A percentile compares a stretch with the other conserved stretches of the same genome.
phyloP scores from a whole-genome alignment of 2,797 vertebrate species.

The Phrynocephalus vlangalii region DNA sequence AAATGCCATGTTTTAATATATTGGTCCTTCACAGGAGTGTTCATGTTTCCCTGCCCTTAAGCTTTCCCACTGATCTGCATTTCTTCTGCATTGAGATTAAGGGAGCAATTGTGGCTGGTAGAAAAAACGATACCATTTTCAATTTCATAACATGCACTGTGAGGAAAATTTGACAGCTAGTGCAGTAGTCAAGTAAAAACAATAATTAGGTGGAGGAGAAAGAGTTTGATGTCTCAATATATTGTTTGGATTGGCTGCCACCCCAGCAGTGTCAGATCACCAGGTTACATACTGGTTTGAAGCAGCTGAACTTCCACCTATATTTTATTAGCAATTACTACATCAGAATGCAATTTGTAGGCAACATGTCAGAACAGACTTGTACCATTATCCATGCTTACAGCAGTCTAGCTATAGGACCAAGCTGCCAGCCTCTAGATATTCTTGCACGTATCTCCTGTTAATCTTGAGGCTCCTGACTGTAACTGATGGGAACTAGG shows the following conservation, averaged over 20 bases:
- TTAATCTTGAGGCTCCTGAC: neutral
- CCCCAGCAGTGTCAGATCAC: neutral
- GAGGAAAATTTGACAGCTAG: neutral
- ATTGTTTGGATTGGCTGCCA: neutral
- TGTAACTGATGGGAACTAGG: neutral
- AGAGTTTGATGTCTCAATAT: neutral
- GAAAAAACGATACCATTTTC: neutral
- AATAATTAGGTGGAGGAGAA: neutral
- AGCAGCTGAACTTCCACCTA: neutral
- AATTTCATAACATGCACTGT: neutral
- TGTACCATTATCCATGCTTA: neutral
- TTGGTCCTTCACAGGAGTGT: neutral
- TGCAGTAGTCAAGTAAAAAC: neutral
- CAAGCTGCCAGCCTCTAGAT: neutral
- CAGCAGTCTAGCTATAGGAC: neutral
- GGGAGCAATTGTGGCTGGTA: neutral
- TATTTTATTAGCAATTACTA: neutral
- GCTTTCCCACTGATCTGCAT: neutral
- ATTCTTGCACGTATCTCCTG: neutral
- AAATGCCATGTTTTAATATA: neutral
- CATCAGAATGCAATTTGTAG: neutral
- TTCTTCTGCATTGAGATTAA: neutral
- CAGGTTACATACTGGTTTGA: neutral
- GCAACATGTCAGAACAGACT: neutral
- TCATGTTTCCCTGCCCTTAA: neutral